Evolutionary conservation across 2,113 vertebrate genomes (phyloP).

Genomic region (Nothoprocta perdicaria): DNA sequence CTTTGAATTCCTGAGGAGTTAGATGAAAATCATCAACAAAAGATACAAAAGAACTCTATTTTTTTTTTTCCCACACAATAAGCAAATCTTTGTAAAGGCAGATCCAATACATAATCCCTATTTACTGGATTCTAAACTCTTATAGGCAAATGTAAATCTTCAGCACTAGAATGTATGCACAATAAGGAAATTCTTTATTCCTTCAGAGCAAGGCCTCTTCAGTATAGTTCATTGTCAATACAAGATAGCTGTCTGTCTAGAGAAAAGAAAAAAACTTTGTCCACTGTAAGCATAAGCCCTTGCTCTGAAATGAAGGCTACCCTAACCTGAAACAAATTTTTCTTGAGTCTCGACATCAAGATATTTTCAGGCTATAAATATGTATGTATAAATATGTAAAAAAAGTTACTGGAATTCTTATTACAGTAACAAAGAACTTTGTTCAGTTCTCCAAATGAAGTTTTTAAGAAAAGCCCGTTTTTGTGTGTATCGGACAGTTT

Average conservation of each 20-base stretch:
- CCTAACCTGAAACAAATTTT: slow-evolving; percentile 12
- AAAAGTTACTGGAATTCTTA: neutral
- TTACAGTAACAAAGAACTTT: neutral
- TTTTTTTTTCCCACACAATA: slow-evolving; percentile 7
- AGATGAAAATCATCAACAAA: slow-evolving; percentile 49
- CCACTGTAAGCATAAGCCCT: neutral
- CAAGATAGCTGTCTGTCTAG: neutral
- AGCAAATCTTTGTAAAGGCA: slow-evolving; percentile 50
- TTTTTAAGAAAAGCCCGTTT: neutral
- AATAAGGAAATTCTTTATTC: slow-evolving; percentile 40
- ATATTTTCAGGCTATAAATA: slow-evolving; percentile 23
- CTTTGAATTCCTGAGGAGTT: neutral
- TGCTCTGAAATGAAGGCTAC: neutral
- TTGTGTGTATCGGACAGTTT: neutral
- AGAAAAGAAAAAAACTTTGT: slow-evolving; percentile 30
- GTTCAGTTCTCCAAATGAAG: neutral
- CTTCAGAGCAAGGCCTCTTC: slow-evolving; percentile 22
- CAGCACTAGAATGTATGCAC: slow-evolving; percentile 46
- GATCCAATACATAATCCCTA: slow-evolving; percentile 27
- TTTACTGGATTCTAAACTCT: slow-evolving; percentile 52
- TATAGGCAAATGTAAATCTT: slow-evolving; percentile 65
- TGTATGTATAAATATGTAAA: slow-evolving; percentile 22
- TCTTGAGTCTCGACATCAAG: neutral
- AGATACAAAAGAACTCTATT: neutral
- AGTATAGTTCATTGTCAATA: neutral